A percentile compares a stretch with the other conserved stretches of the same genome.
Conservation (phyloP, 2,797 vertebrate genomes). For the Myotis daubentonii region DNA sequence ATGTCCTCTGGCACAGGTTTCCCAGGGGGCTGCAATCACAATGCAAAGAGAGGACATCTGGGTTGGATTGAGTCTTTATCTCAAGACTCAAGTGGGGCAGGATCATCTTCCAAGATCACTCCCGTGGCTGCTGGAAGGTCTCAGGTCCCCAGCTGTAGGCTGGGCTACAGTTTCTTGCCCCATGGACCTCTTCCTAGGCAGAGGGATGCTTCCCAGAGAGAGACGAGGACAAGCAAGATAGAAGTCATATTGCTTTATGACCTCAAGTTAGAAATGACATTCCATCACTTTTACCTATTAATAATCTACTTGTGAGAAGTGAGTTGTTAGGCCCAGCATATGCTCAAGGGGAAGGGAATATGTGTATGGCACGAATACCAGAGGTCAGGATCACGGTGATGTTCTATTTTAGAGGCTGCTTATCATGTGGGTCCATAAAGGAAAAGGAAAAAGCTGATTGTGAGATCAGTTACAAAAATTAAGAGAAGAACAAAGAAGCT, state of each 20-base stretch:
- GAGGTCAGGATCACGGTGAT: background rate
- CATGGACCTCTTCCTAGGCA: background rate
- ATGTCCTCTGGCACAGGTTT: background rate
- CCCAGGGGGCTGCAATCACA: background rate
- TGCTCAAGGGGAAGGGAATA: background rate
- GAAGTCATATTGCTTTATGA: background rate
- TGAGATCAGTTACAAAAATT: background rate
- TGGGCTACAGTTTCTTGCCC: background rate
- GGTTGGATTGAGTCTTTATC: background rate
- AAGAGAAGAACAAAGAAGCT: background rate
- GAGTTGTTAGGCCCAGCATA: background rate
- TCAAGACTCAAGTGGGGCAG: background rate
- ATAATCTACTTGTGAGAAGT: background rate
- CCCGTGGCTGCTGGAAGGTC: background rate
- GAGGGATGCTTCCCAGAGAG: background rate
- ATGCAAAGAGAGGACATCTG: background rate
- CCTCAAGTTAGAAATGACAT: background rate
- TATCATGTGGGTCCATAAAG: background rate
- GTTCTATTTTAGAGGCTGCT: background rate
- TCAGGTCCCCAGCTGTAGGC: background rate
- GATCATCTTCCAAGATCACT: background rate
- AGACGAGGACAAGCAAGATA: background rate
- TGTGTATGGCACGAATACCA: rapidly evolving
- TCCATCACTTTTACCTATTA: background rate
- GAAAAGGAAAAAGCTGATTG: background rate